These are phyloP conservation scores for Anabas testudineus DNA, from an alignment of 2,797 vertebrate genomes.

Conservation along the genomic window DNA sequence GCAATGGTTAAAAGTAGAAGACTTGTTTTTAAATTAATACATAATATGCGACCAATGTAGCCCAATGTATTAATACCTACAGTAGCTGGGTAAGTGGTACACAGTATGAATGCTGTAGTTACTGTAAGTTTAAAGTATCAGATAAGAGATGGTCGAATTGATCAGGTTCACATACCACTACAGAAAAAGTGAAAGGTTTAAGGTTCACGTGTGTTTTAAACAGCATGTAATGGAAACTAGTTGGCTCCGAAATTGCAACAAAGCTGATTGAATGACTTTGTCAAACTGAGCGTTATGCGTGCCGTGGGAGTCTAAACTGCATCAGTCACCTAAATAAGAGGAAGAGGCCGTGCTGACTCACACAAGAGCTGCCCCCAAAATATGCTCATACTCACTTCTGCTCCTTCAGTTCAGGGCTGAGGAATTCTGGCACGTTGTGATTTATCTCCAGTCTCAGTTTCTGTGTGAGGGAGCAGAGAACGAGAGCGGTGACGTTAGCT, in stretches of 20 bases:
- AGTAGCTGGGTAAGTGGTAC: too few relatives aligned
- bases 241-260: not conserved
- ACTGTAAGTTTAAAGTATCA: too few relatives aligned
- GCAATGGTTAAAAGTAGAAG: too few relatives aligned
- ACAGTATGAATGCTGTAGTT: too few relatives aligned
- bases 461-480: constrained; percentile 53
- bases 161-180: too few relatives aligned
- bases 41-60: too few relatives aligned
- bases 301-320: constrained; percentile 1
- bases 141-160: not conserved
- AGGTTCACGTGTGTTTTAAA: not conserved
- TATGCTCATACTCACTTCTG: constrained; percentile 76
- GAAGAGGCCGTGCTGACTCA: constrained; percentile 29
- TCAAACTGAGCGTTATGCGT: not conserved
- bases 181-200: not conserved
- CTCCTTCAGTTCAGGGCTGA: constrained; percentile 66
- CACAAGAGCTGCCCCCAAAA: not conserved
- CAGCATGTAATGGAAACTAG: not conserved
- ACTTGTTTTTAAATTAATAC: too few relatives aligned
- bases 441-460: constrained; percentile 74
- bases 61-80: too few relatives aligned
- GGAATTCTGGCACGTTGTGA: constrained; percentile 49
- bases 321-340: not conserved
- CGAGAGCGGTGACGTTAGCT: not conserved
- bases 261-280: not conserved